phyloP scores from a whole-genome alignment of 2,797 vertebrate species.

The Cetoscarus ocellatus region DNA sequence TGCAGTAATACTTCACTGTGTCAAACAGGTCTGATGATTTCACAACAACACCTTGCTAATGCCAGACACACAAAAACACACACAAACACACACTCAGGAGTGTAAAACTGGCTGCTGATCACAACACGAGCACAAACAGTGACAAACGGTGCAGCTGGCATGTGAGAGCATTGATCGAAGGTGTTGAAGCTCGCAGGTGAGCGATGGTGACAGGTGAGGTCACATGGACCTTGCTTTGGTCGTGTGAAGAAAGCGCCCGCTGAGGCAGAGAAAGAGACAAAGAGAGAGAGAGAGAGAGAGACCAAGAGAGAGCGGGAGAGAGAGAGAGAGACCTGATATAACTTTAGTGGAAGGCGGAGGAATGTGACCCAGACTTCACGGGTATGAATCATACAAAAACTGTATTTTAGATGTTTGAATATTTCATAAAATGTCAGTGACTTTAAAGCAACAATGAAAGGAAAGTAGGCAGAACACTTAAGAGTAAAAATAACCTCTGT shows the following conservation, averaged over 20 bases:
- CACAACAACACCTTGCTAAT: constrained; percentile 1
- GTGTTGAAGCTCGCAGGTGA: constrained; percentile 20
- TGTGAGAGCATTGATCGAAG: constrained; percentile 41
- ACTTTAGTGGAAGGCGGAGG: too few relatives aligned
- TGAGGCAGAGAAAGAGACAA: not conserved
- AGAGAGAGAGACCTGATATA: not conserved
- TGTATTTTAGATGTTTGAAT: not conserved
- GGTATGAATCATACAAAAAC: not conserved
- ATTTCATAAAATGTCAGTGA: too few relatives aligned
- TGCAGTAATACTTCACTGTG: not conserved
- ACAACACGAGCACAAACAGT: constrained; percentile 32
- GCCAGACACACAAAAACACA: constrained; percentile 10
- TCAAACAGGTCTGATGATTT: not conserved
- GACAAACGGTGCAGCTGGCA: constrained; percentile 31
- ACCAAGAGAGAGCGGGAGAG: not conserved
- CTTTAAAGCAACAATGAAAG: too few relatives aligned
- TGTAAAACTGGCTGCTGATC: constrained; percentile 33
- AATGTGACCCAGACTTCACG: not conserved
- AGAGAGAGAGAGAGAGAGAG: not conserved
- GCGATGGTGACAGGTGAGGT: constrained; percentile 46
- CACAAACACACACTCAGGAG: constrained; percentile 2
- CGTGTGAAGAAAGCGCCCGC: constrained; percentile 23
- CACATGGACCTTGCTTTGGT: constrained; percentile 17
- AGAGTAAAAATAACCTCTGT: too few relatives aligned
- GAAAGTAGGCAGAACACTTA: too few relatives aligned